Conservation (phyloP, 2,113 vertebrate genomes). For the Marmota flaviventris region DNA sequence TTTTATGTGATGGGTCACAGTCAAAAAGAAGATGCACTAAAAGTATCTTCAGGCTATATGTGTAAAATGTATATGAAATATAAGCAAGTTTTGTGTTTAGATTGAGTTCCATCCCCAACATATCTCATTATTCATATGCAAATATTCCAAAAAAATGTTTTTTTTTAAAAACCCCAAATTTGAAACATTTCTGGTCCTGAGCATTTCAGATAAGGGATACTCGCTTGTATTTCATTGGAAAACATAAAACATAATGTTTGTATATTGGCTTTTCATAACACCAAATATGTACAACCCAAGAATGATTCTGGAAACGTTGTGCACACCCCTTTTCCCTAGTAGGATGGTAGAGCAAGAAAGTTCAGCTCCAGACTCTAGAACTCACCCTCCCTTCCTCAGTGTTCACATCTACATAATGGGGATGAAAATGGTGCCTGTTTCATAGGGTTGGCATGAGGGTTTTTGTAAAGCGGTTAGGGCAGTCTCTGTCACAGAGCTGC, state of each 20-base stretch:
- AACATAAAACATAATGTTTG: neutral
- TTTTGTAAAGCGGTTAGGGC: neutral
- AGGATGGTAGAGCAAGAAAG: neutral
- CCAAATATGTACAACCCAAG: neutral
- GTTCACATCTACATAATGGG: neutral
- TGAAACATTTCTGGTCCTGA: neutral
- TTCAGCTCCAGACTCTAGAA: fast-evolving
- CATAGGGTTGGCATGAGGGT: neutral
- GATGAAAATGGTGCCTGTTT: neutral
- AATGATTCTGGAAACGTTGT: neutral
- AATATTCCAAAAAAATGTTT: neutral
- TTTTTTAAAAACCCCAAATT: neutral
- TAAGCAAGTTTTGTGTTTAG: neutral
- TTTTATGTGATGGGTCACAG: neutral
- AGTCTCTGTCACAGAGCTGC: neutral
- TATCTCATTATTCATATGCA: neutral
- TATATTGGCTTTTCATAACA: neutral
- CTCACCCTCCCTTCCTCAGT: neutral
- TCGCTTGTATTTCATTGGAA: neutral
- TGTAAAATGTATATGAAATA: neutral
- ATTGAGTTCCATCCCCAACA: neutral
- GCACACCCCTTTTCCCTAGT: neutral
- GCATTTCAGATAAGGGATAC: neutral
- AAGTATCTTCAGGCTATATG: neutral
- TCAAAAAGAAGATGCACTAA: neutral